Conservation (phyloP, 2,797 vertebrate genomes). For the Enteromius trimaculatus region DNA sequence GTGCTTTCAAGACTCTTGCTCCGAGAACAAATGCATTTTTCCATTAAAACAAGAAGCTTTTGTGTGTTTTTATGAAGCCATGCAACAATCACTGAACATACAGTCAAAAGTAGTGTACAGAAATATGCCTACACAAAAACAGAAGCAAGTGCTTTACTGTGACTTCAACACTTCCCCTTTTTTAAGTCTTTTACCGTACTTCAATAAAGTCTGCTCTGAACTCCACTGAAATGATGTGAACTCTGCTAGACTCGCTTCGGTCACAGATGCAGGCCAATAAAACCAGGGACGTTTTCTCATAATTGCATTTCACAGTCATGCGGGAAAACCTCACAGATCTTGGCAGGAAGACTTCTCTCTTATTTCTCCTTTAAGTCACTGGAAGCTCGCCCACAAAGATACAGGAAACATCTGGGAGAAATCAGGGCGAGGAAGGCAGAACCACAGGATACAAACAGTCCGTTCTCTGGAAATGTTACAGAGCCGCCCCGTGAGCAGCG, state of each 20-base stretch:
- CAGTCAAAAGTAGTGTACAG: background rate
- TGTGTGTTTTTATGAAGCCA: conserved; percentile 71
- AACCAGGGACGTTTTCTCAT: conserved; percentile 66
- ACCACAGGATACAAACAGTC: conserved; percentile 76
- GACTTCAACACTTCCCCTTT: background rate
- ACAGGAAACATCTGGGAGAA: conserved; percentile 96
- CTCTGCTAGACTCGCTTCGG: conserved; percentile 47
- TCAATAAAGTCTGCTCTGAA: background rate
- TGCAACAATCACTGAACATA: conserved; percentile 73
- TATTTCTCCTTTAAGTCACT: conserved; percentile 51
- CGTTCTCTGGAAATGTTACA: conserved; percentile 61
- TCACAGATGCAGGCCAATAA: conserved; percentile 62
- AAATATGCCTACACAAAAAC: background rate
- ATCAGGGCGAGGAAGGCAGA: conserved; percentile 71
- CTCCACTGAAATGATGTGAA: conserved; percentile 33
- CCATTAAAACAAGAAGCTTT: conserved; percentile 67
- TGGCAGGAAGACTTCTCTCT: conserved; percentile 39
- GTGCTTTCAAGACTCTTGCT: conserved; percentile 5
- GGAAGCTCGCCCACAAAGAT: conserved; percentile 67
- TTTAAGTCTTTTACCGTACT: background rate
- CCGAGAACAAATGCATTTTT: background rate
- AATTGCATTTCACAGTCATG: conserved; percentile 64
- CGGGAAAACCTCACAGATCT: conserved; percentile 56
- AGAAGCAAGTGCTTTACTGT: background rate
- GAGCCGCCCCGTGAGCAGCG: too few species aligned